phyloP scores from a whole-genome alignment of 2,113 vertebrate genomes.

The Gallinago paraguaiae region DNA sequence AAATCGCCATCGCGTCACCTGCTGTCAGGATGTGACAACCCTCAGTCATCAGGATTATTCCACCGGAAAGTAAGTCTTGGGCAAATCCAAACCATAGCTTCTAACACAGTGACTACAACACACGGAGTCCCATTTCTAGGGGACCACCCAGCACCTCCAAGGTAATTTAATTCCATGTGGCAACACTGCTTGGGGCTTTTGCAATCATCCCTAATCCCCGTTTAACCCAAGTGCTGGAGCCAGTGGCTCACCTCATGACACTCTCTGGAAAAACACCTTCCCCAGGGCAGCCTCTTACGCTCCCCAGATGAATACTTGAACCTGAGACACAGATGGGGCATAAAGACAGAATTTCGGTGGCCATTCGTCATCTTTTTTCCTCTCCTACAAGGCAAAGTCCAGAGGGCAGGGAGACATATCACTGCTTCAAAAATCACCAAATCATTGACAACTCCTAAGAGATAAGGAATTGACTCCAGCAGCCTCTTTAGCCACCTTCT shows the following conservation, averaged over 20 bases:
- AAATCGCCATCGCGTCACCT: neutral
- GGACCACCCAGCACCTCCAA: neutral
- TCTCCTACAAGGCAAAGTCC: neutral
- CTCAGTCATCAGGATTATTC: neutral
- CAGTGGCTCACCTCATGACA: neutral
- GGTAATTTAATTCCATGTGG: neutral
- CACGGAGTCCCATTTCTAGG: too few species aligned
- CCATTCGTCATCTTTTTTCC: rapidly evolving
- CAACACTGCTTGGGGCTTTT: neutral
- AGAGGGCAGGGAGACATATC: neutral
- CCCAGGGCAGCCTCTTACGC: neutral
- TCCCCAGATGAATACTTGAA: neutral
- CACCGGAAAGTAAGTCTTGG: neutral
- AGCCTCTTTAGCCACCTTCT: neutral
- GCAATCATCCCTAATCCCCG: neutral
- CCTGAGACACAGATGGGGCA: neutral
- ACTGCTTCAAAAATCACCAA: neutral
- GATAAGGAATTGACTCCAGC: neutral
- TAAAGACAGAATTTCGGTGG: neutral
- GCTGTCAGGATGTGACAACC: neutral
- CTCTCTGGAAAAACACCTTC: neutral
- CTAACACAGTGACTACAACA: neutral
- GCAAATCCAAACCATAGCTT: neutral
- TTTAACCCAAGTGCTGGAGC: neutral
- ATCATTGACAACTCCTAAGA: neutral